Conservation (phyloP, 2,888 invertebrate genomes). For the Tetrapedia diversipes region DNA sequence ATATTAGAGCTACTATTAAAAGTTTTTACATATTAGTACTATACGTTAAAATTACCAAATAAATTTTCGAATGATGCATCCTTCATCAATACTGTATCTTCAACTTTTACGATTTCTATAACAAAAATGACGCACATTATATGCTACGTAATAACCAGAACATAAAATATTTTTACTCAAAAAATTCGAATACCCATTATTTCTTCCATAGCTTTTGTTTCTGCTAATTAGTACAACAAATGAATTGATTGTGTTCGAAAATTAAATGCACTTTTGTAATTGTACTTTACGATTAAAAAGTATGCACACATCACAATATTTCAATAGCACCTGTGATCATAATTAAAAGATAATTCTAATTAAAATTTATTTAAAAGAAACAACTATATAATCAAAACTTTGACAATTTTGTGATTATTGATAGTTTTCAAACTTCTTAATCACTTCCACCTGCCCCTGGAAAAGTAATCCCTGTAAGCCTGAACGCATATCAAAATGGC, state of each 20-base stretch:
- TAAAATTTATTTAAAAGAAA: neutral
- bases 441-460: conserved; percentile 70
- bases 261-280: conserved; percentile 4
- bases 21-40: neutral
- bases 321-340: neutral
- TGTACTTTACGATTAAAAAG: conserved; percentile 2
- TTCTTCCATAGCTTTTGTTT: conserved; percentile 45
- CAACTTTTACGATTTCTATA: conserved; percentile 73
- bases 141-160: conserved; percentile 5
- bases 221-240: conserved; percentile 1
- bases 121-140: conserved; percentile 45
- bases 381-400: neutral
- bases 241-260: conserved; percentile 2
- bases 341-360: neutral
- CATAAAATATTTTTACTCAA: neutral
- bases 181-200: conserved; percentile 48
- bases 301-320: conserved; percentile 2
- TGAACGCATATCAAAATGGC: conserved; percentile 76
- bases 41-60: conserved; percentile 50
- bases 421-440: conserved; percentile 6
- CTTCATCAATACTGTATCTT: conserved; percentile 51
- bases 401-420: conserved; percentile 9
- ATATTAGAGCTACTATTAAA: neutral
- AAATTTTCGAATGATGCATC: conserved; percentile 45
- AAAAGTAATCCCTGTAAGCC: conserved; percentile 72